phyloP scores from a whole-genome alignment of 2,113 vertebrate species.

The Clarias gariepinus region DNA sequence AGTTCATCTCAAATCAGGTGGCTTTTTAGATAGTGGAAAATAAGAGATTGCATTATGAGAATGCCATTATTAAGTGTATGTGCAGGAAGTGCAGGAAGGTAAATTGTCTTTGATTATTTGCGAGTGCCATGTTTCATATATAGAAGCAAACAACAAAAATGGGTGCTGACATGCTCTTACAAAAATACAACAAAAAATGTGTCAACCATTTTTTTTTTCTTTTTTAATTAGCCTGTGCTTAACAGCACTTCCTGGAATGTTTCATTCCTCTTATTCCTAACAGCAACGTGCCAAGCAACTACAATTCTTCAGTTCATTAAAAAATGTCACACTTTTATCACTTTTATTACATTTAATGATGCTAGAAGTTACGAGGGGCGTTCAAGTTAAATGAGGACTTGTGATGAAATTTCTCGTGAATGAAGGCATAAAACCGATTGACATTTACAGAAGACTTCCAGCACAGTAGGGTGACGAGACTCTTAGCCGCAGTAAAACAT shows the following conservation, averaged over 20 bases:
- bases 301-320: neutral
- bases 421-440: too few species aligned
- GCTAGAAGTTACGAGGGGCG: neutral
- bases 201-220: too few species aligned
- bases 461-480: too few species aligned
- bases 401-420: too few species aligned
- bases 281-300: neutral
- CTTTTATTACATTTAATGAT: neutral
- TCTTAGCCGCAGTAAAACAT: too few species aligned
- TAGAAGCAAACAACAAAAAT: neutral
- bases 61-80: slow-evolving; percentile 20
- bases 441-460: too few species aligned
- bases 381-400: too few species aligned
- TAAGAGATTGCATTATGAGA: slow-evolving; percentile 16
- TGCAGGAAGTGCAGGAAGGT: neutral
- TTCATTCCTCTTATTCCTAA: neutral
- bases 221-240: too few species aligned
- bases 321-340: neutral
- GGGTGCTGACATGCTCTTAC: neutral
- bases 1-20: slow-evolving; percentile 33
- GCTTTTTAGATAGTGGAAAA: neutral
- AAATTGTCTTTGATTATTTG: neutral
- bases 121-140: neutral
- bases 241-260: neutral
- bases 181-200: neutral